A percentile compares a stretch with the other conserved stretches of the same genome.
phyloP scores from a whole-genome alignment of 1,140 invertebrate genomes.

The Pseudachorutes palmiensis region DNA sequence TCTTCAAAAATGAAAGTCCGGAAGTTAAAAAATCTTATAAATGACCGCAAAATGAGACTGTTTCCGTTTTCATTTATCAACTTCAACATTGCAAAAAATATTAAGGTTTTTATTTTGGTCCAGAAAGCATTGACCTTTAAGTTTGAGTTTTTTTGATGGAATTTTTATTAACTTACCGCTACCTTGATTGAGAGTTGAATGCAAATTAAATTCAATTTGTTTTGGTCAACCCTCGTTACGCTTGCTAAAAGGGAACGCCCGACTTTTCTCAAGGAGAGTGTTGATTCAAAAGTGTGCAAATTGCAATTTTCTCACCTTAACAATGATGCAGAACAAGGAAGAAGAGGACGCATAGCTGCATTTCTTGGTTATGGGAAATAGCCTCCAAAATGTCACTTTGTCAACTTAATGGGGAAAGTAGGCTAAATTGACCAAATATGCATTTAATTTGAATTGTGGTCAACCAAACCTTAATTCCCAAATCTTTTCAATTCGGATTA shows the following conservation, averaged over 20 bases:
- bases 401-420: neutral
- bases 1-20: neutral
- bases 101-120: too few relatives aligned
- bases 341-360: neutral
- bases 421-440: neutral
- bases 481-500: neutral
- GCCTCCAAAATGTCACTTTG: neutral
- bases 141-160: neutral
- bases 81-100: too few relatives aligned
- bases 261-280: neutral
- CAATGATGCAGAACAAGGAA: neutral
- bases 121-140: too few relatives aligned
- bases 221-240: neutral
- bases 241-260: neutral
- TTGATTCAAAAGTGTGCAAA: neutral
- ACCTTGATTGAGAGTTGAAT: neutral
- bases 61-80: too few relatives aligned
- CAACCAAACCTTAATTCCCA: neutral
- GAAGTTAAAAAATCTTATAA: neutral
- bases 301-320: neutral
- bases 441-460: neutral
- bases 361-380: neutral
- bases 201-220: constrained; percentile 2
- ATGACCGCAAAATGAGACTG: too few relatives aligned
- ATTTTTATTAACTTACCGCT: neutral